phyloP scores from a whole-genome alignment of 2,797 vertebrate species.

The Eospalax fontanierii region DNA sequence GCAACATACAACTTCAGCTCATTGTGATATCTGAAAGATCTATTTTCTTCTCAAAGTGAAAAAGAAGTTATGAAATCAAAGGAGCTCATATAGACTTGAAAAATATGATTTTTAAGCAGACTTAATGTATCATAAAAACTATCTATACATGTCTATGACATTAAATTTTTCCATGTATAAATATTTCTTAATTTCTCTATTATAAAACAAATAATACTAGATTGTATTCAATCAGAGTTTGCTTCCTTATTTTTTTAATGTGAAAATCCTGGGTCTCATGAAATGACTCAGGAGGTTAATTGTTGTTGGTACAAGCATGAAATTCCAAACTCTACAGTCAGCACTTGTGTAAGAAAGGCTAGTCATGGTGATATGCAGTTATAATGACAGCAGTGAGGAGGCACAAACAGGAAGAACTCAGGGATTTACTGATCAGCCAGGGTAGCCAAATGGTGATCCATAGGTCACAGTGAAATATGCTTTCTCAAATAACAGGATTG shows the following conservation, averaged over 20 bases:
- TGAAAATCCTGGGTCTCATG: neutral
- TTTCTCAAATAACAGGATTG: neutral
- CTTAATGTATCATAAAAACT: neutral
- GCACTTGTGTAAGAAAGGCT: neutral
- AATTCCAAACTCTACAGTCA: too few relatives aligned
- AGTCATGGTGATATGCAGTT: neutral
- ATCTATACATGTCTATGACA: neutral
- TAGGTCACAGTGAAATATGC: neutral
- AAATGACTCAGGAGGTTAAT: too few relatives aligned
- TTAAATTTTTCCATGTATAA: neutral
- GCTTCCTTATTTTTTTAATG: neutral
- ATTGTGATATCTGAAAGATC: neutral
- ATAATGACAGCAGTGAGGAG: neutral
- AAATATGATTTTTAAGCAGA: neutral
- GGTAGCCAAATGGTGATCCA: neutral
- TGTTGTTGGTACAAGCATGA: neutral
- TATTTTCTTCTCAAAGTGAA: neutral
- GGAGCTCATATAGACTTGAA: neutral
- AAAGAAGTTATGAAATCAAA: constrained; percentile 20
- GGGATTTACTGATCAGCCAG: too few relatives aligned
- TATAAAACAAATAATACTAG: neutral
- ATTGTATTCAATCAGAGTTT: neutral
- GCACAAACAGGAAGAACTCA: neutral
- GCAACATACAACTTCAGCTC: neutral
- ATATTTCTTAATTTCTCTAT: neutral